Base-by-base conservation (phyloP, 2,797 vertebrate species). In the Percopsis omiscomaycus region DNA sequence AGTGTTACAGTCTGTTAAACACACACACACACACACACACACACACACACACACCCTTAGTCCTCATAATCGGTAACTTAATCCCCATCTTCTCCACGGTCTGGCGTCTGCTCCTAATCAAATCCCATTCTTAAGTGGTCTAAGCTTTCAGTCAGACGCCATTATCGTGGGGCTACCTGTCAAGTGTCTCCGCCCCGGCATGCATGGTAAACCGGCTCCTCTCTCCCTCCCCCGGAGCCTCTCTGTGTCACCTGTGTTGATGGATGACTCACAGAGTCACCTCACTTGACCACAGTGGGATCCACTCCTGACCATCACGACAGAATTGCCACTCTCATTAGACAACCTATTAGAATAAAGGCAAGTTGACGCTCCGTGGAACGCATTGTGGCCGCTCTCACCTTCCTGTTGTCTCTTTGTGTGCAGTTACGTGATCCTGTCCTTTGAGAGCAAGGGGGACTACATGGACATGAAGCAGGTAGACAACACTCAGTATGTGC, bases 391-490 rank as follows among this genome's bases (percentile, higher is more conserved):
- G 32, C 8, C 8, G 32, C 22, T 62, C 15, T 9, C 11, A 32
- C 3, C 68, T 10, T 52, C 47, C 64, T 54, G 71, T 55, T 22
- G 5, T 61, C 3, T 73, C 29, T 81, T 29, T 66, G 10, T 32
- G 11, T 84, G 50, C 89, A 99, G 98, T 77, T 99, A 99, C 4
- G 98, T 99, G 81, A 98, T 99, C 88, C 81, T 99, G 68, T 99
- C 98, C 6, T 99, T 99, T 66, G 96, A 98, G 90, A 94, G 95
- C 81, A 98, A 95, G 73, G 94, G 94, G 1, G 97, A 98, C 83
- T 99, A 99, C 83, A 98, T 99, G 98, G 98, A 99, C 75, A 99
- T 99, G 98, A 99, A 98, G 88, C 96, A 98, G 82, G 94, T 91
- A 0, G 97, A 98, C 51, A 93, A 91, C 55, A 98, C 95, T 45